Conservation (phyloP, 2,888 invertebrate genomes). For the Aplocera efformata region DNA sequence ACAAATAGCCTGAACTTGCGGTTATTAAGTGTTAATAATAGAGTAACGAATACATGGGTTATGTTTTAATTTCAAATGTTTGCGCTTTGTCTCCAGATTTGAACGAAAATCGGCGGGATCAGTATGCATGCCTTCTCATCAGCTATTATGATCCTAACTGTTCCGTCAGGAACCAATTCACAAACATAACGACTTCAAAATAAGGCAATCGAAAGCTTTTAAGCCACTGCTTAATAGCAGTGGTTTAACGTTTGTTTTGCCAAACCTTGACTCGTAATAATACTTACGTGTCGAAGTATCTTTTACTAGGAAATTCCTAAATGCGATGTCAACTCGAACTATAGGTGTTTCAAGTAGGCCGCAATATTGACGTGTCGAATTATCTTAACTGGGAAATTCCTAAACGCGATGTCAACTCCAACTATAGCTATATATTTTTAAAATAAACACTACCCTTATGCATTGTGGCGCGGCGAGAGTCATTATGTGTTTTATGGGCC, state of each 20-base stretch:
- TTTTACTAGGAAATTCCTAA: constrained; percentile 16
- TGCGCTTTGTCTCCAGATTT: no score
- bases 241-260: constrained; percentile 5
- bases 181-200: no score
- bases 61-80: no score
- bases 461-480: constrained; percentile 35
- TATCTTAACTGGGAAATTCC: constrained; percentile 17
- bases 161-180: no score
- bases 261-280: constrained; percentile 11
- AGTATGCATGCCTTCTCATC: no score
- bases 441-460: constrained; percentile 40
- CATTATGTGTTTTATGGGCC: constrained; percentile 55
- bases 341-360: constrained; percentile 20
- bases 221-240: background rate
- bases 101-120: no score
- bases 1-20: no score
- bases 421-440: constrained; percentile 31
- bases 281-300: constrained; percentile 15
- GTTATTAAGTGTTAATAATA: no score
- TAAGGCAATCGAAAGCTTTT: background rate
- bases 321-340: constrained; percentile 14
- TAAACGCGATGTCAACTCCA: constrained; percentile 15
- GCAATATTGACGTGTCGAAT: constrained; percentile 16
- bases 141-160: no score
- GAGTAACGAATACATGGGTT: no score